phyloP scores from a whole-genome alignment of 2,113 vertebrate genomes.

The Vulpes ferrilata region DNA sequence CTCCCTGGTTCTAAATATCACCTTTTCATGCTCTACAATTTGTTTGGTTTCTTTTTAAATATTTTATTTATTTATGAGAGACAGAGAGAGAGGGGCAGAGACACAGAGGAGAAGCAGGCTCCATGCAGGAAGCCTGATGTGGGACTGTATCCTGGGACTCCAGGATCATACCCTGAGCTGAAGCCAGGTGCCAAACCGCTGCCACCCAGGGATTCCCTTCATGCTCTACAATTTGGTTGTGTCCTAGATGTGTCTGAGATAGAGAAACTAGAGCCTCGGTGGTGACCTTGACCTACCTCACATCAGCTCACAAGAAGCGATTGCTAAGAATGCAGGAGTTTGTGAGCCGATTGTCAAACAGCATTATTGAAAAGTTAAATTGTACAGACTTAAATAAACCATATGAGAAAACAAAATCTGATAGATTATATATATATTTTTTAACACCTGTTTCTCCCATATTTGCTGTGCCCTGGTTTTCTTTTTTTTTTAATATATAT shows the following conservation, averaged over 20 bases:
- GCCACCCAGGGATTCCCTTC: neutral
- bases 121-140: too few relatives aligned
- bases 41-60: too few relatives aligned
- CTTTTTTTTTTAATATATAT: too few relatives aligned
- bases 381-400: neutral
- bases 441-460: too few relatives aligned
- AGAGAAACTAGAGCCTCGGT: neutral
- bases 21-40: neutral
- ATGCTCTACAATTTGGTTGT: neutral
- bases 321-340: neutral
- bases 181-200: too few relatives aligned
- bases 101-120: too few relatives aligned
- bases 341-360: neutral
- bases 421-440: neutral
- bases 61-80: too few relatives aligned
- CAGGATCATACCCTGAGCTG: too few relatives aligned
- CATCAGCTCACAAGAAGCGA: neutral
- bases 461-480: too few relatives aligned
- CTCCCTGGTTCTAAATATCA: neutral
- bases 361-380: neutral
- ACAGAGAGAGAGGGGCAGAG: too few relatives aligned
- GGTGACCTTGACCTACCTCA: neutral
- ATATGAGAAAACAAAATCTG: neutral
- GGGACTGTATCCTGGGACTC: too few relatives aligned
- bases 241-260: neutral